Conservation (phyloP, 2,888 invertebrate genomes). For the Cosmopolites sordidus region DNA sequence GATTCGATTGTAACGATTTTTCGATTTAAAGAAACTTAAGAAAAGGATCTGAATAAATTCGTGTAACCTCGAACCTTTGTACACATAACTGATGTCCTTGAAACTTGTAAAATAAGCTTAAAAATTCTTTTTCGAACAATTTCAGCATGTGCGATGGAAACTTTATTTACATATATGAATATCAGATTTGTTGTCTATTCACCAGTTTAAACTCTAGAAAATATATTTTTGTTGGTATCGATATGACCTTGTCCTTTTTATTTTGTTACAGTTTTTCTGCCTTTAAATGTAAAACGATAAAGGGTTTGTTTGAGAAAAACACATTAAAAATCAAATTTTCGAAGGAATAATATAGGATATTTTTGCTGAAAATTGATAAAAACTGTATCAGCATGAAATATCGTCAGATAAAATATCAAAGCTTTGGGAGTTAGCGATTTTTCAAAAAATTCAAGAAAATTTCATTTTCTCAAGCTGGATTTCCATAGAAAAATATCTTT, state of each 20-base stretch:
- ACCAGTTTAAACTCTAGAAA: neutral
- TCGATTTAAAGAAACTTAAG: no score
- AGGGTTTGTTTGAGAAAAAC: neutral
- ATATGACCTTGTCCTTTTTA: neutral
- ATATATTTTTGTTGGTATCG: neutral
- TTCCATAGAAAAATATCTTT: conserved; percentile 17
- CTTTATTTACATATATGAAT: conserved; percentile 23
- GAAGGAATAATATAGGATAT: neutral
- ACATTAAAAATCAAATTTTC: neutral
- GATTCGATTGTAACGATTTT: no score
- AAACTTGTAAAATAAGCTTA: neutral
- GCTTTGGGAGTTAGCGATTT: conserved; percentile 4
- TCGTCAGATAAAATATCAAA: conserved; percentile 16
- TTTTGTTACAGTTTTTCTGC: neutral
- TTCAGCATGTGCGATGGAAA: conserved; percentile 13
- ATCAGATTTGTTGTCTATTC: conserved; percentile 4
- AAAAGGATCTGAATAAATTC: no score
- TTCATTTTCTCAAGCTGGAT: conserved; percentile 11
- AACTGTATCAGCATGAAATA: conserved; percentile 6
- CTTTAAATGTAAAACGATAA: neutral
- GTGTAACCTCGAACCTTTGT: no score
- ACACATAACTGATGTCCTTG: neutral
- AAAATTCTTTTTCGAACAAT: neutral
- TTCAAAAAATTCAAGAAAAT: conserved; percentile 17
- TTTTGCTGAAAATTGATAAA: conserved; percentile 9